Evolutionary conservation across 2,888 invertebrate genomes (phyloP).

Genomic region (Phengaris alcon): DNA sequence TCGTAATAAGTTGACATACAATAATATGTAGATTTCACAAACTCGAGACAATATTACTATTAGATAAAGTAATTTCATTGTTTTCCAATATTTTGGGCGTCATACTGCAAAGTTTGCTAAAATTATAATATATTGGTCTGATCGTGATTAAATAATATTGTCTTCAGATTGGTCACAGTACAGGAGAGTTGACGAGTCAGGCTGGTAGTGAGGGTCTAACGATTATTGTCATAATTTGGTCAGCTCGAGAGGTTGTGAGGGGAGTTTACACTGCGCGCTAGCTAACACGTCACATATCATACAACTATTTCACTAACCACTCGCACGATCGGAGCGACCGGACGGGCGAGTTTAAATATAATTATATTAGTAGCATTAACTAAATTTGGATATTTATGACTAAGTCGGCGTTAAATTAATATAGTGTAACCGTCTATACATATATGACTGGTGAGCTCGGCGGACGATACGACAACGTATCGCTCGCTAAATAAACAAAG

Average conservation of each 20-base stretch:
- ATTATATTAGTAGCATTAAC: constrained; percentile 69
- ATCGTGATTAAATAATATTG: not conserved
- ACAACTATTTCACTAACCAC: constrained; percentile 50
- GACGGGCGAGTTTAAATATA: constrained; percentile 44
- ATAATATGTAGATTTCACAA: not conserved
- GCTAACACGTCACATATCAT: constrained; percentile 48
- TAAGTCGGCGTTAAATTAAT: constrained; percentile 76
- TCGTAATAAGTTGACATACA: not conserved
- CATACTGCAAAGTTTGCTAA: not conserved
- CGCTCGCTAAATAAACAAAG: constrained; percentile 72
- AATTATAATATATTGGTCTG: not conserved
- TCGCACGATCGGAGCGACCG: constrained; percentile 31
- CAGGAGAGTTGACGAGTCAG: constrained; percentile 54
- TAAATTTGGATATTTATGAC: constrained; percentile 80
- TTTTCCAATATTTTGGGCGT: not conserved
- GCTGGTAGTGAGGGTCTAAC: constrained; percentile 67
- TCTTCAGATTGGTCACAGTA: constrained; percentile 37
- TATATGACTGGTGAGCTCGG: constrained; percentile 78
- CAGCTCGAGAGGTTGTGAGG: constrained; percentile 58
- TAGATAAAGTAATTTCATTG: not conserved
- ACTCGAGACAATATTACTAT: not conserved
- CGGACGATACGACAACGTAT: constrained; percentile 72
- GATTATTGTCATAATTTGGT: constrained; percentile 78
- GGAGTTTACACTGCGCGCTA: constrained; percentile 37
- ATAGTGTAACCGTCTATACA: constrained; percentile 72